These are phyloP conservation scores for Berghia stephanieae DNA, from an alignment of 1,140 invertebrate genomes.

Conservation along the genomic window DNA sequence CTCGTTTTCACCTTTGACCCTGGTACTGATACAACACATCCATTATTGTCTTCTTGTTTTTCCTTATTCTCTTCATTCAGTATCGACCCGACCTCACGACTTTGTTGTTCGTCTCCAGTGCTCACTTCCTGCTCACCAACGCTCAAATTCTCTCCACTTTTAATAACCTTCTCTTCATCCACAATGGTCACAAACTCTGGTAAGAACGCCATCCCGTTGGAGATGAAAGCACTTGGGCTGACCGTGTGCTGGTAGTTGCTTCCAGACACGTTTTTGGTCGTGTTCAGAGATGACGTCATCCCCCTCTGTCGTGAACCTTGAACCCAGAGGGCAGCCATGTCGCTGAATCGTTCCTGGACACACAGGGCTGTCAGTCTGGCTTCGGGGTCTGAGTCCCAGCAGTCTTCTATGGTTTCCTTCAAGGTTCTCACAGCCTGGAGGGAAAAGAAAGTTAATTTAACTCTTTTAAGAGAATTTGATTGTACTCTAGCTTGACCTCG, in stretches of 20 bases:
- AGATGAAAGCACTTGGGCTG: background rate
- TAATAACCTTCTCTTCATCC: no score
- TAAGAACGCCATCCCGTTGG: background rate
- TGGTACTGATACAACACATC: no score
- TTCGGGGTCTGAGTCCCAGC: slow-evolving; percentile 65
- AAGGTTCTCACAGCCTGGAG: slow-evolving; percentile 76
- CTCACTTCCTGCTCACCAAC: no score
- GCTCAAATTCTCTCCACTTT: no score
- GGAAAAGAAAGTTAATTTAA: slow-evolving; percentile 23
- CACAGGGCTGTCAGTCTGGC: slow-evolving; percentile 82
- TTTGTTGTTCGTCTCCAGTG: no score
- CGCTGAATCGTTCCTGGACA: slow-evolving; percentile 85
- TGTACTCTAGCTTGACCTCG: no score
- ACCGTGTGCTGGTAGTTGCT: background rate
- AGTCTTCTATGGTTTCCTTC: slow-evolving; percentile 72
- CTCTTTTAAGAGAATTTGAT: no score
- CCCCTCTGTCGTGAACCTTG: slow-evolving; percentile 67
- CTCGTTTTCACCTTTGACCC: no score
- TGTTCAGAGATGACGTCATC: slow-evolving; percentile 72
- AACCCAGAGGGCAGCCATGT: slow-evolving; percentile 74
- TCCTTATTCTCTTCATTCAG: no score
- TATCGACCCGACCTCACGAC: no score
- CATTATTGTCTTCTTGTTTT: no score
- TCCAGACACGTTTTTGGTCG: slow-evolving; percentile 46
- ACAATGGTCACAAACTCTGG: no score